These are phyloP conservation scores for Linnaemya tessellans DNA, from an alignment of 2,888 invertebrate species.

Conservation along the genomic window DNA sequence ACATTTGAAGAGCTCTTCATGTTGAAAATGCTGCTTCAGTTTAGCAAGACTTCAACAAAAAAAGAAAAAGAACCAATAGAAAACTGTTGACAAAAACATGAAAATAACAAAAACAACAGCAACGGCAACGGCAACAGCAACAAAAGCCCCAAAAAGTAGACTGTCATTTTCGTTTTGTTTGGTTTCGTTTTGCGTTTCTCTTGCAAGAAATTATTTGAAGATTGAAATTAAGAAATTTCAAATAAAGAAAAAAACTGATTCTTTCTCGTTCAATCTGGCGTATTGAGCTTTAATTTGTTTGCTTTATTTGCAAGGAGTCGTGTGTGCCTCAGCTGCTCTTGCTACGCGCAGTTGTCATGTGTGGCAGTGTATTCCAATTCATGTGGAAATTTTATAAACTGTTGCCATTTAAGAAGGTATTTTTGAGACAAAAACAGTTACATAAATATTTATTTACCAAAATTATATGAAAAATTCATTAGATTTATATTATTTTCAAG, in stretches of 20 bases:
- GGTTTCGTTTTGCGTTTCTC: conserved; percentile 4
- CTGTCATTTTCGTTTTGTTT: conserved; percentile 26
- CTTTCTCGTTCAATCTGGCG: conserved; percentile 13
- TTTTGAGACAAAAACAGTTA: background rate
- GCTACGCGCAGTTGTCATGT: background rate
- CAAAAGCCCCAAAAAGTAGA: conserved; percentile 18
- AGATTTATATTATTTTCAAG: conserved; percentile 41
- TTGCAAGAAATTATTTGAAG: conserved; percentile 30
- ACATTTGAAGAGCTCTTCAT: conserved; percentile 64
- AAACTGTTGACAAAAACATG: conserved; percentile 64
- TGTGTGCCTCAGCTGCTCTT: background rate
- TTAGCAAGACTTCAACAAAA: conserved; percentile 57
- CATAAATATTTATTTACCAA: background rate
- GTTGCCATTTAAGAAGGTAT: conserved; percentile 56
- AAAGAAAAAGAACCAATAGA: conserved; percentile 65
- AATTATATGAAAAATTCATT: conserved; percentile 44
- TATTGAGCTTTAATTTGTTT: conserved; percentile 55
- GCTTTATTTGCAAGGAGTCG: background rate
- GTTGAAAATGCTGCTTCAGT: conserved; percentile 67
- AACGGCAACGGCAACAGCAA: background rate
- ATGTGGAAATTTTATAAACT: conserved; percentile 63
- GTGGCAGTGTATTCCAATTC: conserved; percentile 33
- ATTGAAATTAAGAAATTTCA: conserved; percentile 62
- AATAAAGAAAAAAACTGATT: conserved; percentile 26
- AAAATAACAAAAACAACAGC: conserved; percentile 5